Conservation (phyloP, 2,888 invertebrate genomes). For the Drosophila kokeensis region DNA sequence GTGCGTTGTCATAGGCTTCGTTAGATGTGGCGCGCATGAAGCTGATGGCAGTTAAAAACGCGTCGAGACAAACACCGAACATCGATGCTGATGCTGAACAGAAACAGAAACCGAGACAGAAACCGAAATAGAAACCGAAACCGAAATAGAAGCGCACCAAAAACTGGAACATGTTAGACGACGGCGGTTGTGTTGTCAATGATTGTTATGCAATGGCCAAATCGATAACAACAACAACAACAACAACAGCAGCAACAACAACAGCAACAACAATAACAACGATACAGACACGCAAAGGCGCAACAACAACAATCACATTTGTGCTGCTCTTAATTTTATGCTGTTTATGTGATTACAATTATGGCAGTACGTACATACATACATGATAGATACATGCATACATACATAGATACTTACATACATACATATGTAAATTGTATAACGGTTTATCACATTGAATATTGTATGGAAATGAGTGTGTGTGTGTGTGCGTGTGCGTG, state of each 20-base stretch:
- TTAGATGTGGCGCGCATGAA: constrained; percentile 48
- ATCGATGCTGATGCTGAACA: constrained; percentile 41
- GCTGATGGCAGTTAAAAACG: constrained; percentile 62
- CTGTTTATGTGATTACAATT: constrained; percentile 77
- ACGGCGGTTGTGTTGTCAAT: constrained; percentile 34
- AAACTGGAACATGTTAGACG: constrained; percentile 46
- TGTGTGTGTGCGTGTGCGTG: not conserved
- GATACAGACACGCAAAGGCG: constrained; percentile 62
- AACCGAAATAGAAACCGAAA: constrained; percentile 1
- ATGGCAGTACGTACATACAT: constrained; percentile 71
- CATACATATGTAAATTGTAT: not conserved
- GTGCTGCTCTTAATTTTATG: constrained; percentile 74
- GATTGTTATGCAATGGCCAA: constrained; percentile 76
- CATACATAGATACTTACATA: constrained; percentile 51
- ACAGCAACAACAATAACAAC: constrained; percentile 32
- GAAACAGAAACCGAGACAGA: constrained; percentile 23
- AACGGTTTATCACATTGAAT: constrained; percentile 8
- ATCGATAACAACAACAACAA: constrained; percentile 56
- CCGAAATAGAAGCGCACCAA: constrained; percentile 29
- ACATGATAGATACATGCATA: not conserved
- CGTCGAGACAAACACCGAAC: constrained; percentile 57
- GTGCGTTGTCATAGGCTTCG: constrained; percentile 52
- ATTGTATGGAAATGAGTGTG: not conserved
- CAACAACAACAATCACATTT: constrained; percentile 63
- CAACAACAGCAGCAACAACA: constrained; percentile 21